Conservation (phyloP, 1,140 invertebrate species). For the Diachasma alloeum region DNA sequence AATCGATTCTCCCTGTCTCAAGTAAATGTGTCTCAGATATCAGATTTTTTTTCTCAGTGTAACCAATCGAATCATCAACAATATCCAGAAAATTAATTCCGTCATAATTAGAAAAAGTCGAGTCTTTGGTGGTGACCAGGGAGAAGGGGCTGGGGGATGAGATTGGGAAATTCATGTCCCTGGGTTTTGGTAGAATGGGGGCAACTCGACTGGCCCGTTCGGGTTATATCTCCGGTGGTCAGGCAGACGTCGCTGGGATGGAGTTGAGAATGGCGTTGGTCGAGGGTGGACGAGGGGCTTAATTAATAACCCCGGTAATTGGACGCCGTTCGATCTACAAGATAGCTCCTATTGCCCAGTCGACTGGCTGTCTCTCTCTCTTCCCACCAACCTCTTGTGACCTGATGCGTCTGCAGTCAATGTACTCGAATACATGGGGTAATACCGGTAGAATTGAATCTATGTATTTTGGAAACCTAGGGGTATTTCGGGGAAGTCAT, state of each 20-base stretch:
- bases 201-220: constrained; percentile 20
- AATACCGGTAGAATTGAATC: background rate
- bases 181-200: constrained; percentile 35
- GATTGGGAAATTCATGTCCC: constrained; percentile 36
- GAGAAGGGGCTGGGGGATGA: constrained; percentile 34
- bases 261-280: constrained; percentile 45
- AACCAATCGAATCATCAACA: no score
- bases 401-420: constrained; percentile 3
- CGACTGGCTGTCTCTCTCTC: constrained; percentile 35
- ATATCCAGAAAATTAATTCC: no score
- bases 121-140: background rate
- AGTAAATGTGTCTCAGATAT: no score
- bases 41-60: no score
- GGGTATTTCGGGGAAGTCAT: background rate
- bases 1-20: no score
- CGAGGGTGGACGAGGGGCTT: constrained; percentile 41
- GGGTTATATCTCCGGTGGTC: constrained; percentile 47
- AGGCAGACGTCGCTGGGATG: constrained; percentile 46
- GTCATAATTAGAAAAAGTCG: background rate
- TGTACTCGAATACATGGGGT: background rate
- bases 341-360: constrained; percentile 45
- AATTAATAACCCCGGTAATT: constrained; percentile 60
- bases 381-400: constrained; percentile 26
- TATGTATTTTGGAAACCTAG: background rate
- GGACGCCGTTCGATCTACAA: constrained; percentile 55